Evolutionary conservation across 2,888 invertebrate species (phyloP), one percentile per base, ranked within the genome.

Genomic region (Leuctra nigra): DNA sequence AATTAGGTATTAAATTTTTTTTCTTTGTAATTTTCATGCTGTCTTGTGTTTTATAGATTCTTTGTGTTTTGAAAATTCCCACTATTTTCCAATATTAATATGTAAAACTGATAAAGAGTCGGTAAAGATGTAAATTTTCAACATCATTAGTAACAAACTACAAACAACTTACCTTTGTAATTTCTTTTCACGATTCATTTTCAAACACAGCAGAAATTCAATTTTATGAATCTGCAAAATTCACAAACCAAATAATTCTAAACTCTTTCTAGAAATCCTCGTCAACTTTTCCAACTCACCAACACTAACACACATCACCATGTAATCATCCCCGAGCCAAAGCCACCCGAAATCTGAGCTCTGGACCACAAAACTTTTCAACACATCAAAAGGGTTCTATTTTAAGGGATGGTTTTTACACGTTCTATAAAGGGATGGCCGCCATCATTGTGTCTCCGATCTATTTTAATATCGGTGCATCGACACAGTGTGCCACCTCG

Each of bases 361-460:
- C 50, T 35, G 35, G 35, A 50, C 50, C 50, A 18, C 20, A 50
- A 50, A 14, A 33, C 2, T 33, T 20, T n/a, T 13, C 50, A 20
- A 35, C 33, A 22, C 20, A 33, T n/a, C n/a, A 35, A 50, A 50
- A 50, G 50, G 50, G 50, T 50, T 50, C n/a, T n/a, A n/a, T n/a
- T 50, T 50, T 20, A 16, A 25, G 50, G 50, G 50, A 50, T 50
- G 50, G 11, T 50, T 50, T 20, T 14, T 35, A 50, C 20, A 11
- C 33, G n/a, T n/a, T n/a, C n/a, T n/a, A 50, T 35, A 50, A 50
- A 50, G 50, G 50, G 50, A 50, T 50, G 50, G 41, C 18, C 18
- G 18, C 18, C 50, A 50, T 50, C 35, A 35, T 50, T 18, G 35
- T 20, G 14, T 14, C 16, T 20, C 4, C 50, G 50, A 50, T 50